Evolutionary conservation across 1,140 invertebrate genomes (phyloP).

Genomic region (Acromyrmex charruanus): DNA sequence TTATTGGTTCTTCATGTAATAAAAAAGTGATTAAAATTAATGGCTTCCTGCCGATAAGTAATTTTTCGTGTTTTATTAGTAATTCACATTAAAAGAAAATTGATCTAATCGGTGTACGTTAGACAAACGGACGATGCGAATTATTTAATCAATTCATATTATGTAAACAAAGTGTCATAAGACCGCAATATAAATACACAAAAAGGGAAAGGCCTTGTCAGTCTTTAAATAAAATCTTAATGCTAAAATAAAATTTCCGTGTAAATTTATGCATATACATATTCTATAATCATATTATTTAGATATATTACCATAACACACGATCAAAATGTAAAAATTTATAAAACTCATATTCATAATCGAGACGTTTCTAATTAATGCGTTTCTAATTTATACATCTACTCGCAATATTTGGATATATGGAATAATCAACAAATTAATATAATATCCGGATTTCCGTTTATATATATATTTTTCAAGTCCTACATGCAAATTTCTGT

Average conservation of each 20-base stretch:
- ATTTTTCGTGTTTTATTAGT: conserved; percentile 1
- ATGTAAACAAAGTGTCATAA: neutral
- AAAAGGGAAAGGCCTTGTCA: neutral
- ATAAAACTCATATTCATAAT: neutral
- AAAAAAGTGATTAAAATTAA: conserved; percentile 41
- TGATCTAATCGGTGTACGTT: neutral
- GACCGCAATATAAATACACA: neutral
- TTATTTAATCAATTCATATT: neutral
- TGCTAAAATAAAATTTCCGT: no score
- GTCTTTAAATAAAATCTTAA: neutral
- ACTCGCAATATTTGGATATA: neutral
- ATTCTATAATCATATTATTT: neutral
- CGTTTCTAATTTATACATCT: neutral
- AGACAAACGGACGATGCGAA: neutral
- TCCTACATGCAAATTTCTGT: no score
- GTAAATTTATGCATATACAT: no score
- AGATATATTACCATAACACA: neutral
- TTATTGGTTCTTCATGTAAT: conserved; percentile 14
- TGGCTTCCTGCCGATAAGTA: neutral
- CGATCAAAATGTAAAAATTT: neutral
- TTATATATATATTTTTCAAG: neutral
- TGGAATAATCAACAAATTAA: neutral
- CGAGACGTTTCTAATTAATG: neutral
- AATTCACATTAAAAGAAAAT: conserved; percentile 33
- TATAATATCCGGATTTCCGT: neutral